Conservation (phyloP, 2,888 invertebrate genomes). For the Seira ritae region DNA sequence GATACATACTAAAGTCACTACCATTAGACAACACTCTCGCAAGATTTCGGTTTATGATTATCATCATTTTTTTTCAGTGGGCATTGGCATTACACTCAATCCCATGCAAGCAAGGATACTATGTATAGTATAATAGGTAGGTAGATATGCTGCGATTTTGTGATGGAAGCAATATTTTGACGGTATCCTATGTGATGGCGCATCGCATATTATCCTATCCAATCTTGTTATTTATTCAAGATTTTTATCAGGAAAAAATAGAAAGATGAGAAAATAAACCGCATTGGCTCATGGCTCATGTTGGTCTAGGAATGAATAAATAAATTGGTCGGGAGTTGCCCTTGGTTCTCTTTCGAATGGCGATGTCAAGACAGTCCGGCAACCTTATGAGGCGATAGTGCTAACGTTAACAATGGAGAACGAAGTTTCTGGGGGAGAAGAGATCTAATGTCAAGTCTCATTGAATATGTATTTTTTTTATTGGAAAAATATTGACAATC, state of each 20-base stretch:
- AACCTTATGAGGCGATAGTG: neutral
- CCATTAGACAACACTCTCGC: too few species aligned
- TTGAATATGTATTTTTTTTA: slow-evolving; percentile 31
- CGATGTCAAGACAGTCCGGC: neutral
- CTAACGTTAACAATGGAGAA: neutral
- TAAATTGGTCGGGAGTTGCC: neutral
- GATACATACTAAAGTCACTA: neutral
- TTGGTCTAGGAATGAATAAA: neutral
- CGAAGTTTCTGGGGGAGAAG: neutral
- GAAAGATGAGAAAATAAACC: slow-evolving; percentile 1
- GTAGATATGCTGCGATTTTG: too few species aligned
- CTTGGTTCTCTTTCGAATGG: neutral
- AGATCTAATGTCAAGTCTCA: slow-evolving; percentile 29
- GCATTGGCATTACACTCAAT: too few species aligned
- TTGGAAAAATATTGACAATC: slow-evolving; percentile 73
- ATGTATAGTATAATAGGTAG: too few species aligned
- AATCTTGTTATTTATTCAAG: slow-evolving; percentile 6
- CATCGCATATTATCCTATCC: neutral
- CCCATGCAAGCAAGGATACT: too few species aligned
- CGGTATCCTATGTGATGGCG: neutral
- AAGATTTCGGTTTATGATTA: too few species aligned
- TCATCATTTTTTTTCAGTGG: too few species aligned
- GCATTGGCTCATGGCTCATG: neutral
- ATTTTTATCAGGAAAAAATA: neutral
- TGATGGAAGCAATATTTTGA: neutral